Evolutionary conservation across 2,797 vertebrate species (phyloP), one percentile per base, ranked within the genome.

Genomic region (Bryconaethiops microstoma): DNA sequence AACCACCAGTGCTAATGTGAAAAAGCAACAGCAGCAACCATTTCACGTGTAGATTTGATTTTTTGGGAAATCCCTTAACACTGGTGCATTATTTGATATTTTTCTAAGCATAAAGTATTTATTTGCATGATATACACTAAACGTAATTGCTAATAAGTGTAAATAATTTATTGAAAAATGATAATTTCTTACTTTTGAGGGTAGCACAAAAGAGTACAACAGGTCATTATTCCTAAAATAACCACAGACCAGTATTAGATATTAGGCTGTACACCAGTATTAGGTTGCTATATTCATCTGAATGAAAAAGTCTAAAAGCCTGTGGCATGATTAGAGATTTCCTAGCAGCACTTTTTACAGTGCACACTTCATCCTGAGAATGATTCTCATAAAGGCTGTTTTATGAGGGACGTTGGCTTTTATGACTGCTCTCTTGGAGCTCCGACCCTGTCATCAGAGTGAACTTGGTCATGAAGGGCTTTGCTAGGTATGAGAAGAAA

Each of bases 401-500:
- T 86, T 79, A 81, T 70, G 74, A 76, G 84, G 54, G 35, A 81
- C 25, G 57, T 74, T 42, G 50, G 35, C 57, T 83, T 88, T 85
- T 59, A 82, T 67, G 74, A 59, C 62, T 74, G 71, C 73, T 85
- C 62, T 85, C 68, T 85, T 88, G 84, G 71, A 85, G 50, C 48
- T 14, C 45, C 54, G 63, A 72, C 60, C 35, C 70, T 79, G 79
- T 86, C 74, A 88, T 87, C 74, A 84, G 29, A 85, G 77, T 71
- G 21, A 63, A 85, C 77, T 85, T 16, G 55, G 52, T 48, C 64
- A 81, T 65, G 25, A 82, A 40, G 12, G 55, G 82, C 50, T 9
- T 78, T 69, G 83, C 80, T 75, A 23, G 40, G 82, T 77, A 82
- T 85, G 74, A 54, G 68, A 84, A 79, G 75, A 83, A 87, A 76